Evolutionary conservation across 2,888 invertebrate genomes (phyloP).

Genomic region (Adelphocoris suturalis): DNA sequence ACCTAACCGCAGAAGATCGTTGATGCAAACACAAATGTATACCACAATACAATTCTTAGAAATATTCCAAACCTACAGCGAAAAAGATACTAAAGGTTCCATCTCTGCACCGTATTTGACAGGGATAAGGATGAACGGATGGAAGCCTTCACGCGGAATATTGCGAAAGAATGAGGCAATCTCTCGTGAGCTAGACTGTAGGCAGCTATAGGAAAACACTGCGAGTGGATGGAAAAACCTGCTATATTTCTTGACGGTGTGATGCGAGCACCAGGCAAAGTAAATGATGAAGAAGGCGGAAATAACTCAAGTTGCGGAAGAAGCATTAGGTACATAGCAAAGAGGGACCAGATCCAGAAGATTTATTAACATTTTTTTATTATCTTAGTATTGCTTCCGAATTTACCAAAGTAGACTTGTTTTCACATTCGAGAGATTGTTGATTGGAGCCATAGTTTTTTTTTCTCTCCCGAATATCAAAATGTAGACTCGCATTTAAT

Average conservation of each 20-base stretch:
- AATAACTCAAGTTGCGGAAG: slow-evolving; percentile 7
- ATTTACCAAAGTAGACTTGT: too few relatives aligned
- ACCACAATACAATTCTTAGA: too few relatives aligned
- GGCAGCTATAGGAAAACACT: background rate
- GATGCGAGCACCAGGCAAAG: background rate
- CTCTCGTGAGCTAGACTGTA: slow-evolving; percentile 27
- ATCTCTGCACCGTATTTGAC: slow-evolving; percentile 6
- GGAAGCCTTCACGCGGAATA: slow-evolving; percentile 9
- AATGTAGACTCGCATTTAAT: too few relatives aligned
- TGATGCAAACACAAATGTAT: too few relatives aligned
- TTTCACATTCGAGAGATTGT: too few relatives aligned
- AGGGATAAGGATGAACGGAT: background rate
- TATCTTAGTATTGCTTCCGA: too few relatives aligned
- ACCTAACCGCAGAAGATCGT: too few relatives aligned
- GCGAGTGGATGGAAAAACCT: background rate
- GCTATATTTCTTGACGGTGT: background rate
- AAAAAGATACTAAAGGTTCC: background rate
- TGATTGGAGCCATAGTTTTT: too few relatives aligned
- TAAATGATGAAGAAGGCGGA: background rate
- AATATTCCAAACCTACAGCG: background rate
- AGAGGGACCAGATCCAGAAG: too few relatives aligned
- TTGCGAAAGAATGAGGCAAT: slow-evolving; percentile 32
- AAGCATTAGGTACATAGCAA: background rate
- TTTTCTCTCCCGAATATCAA: too few relatives aligned
- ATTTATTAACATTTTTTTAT: too few relatives aligned